These are phyloP conservation scores for Epinephelus cyanopodus DNA, from an alignment of 2,113 vertebrate genomes.

Conservation along the genomic window DNA sequence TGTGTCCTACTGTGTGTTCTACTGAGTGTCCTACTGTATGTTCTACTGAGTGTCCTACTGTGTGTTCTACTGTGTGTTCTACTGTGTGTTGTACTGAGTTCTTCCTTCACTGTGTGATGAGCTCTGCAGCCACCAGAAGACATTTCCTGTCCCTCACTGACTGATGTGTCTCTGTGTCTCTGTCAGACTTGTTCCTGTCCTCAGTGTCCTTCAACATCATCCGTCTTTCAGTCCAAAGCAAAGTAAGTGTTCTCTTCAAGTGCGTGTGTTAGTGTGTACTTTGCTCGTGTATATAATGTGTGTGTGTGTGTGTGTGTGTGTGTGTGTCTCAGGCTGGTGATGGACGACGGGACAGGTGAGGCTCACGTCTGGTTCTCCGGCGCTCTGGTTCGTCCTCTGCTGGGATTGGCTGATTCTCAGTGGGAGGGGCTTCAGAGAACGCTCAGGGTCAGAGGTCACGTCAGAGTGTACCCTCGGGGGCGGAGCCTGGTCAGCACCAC, in stretches of 20 bases:
- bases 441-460: slow-evolving; percentile 82
- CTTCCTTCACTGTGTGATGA: neutral
- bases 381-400: slow-evolving; percentile 75
- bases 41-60: too few relatives aligned
- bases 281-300: rapidly evolving
- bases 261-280: neutral
- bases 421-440: slow-evolving; percentile 88
- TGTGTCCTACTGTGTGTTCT: too few relatives aligned
- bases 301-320: neutral
- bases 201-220: slow-evolving; percentile 47
- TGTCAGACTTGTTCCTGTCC: slow-evolving; percentile 54
- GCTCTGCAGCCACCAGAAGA: neutral
- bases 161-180: slow-evolving; percentile 9
- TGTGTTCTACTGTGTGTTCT: too few relatives aligned
- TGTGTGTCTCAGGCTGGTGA: slow-evolving; percentile 79
- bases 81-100: neutral
- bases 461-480: slow-evolving; percentile 81
- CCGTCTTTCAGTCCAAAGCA: slow-evolving; percentile 63
- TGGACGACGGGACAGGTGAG: slow-evolving; percentile 90
- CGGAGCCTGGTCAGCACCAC: slow-evolving; percentile 70
- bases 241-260: slow-evolving; percentile 61
- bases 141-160: neutral
- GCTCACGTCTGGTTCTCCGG: slow-evolving; percentile 84
- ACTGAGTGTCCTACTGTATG: too few relatives aligned
- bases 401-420: slow-evolving; percentile 80